phyloP scores from a whole-genome alignment of 2,888 invertebrate species.

The Coenonympha arcania region DNA sequence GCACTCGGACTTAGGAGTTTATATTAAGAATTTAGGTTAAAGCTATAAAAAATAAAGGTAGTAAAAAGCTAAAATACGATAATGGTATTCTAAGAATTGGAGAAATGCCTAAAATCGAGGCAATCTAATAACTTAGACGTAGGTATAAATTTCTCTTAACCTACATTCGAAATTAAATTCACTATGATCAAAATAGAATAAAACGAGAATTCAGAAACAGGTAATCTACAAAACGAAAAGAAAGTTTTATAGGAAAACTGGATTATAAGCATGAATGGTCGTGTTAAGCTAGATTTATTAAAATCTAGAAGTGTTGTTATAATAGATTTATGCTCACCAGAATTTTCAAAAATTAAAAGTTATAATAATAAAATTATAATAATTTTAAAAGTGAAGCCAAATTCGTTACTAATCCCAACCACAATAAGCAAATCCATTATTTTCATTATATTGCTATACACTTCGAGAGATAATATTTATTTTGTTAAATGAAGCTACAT shows the following conservation, averaged over 20 bases:
- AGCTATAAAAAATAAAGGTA: background rate
- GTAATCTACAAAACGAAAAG: background rate
- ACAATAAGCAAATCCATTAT: no score
- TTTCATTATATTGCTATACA: no score
- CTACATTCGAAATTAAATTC: background rate
- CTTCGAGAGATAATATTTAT: no score
- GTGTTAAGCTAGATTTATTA: background rate
- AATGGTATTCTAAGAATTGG: background rate
- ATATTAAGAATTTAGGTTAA: background rate
- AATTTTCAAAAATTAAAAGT: no score
- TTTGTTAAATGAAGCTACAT: no score
- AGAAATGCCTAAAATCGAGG: background rate
- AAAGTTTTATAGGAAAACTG: background rate
- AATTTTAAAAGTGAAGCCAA: no score
- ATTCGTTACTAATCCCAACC: no score
- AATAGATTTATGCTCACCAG: no score
- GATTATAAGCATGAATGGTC: background rate
- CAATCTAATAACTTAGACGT: slow-evolving; percentile 1
- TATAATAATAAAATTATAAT: no score
- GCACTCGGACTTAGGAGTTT: background rate
- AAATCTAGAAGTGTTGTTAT: no score
- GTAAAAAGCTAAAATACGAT: background rate
- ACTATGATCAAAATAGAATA: background rate
- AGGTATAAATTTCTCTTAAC: no score
- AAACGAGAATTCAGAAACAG: slow-evolving; percentile 1